Base-by-base conservation (phyloP, 64 coral and sea anemone genomes). In the Stylophora pistillata region DNA sequence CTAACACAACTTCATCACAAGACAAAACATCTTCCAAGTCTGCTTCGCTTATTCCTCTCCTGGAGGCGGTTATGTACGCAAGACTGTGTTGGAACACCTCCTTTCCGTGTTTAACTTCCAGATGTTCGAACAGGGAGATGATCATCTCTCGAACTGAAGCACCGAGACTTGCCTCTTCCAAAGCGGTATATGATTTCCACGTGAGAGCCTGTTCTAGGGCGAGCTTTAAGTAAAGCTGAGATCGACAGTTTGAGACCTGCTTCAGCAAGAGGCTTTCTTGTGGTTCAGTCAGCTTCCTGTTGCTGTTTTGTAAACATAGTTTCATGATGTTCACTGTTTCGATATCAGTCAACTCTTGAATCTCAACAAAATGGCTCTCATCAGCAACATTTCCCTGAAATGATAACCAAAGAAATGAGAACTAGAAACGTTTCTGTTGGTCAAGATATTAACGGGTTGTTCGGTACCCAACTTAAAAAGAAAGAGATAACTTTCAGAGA, bases 11-110 rank as follows among this genome's bases (percentile, higher is more conserved):
- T 10, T 95, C 82, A 84, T 99, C 91, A 33, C 93, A 95, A 28
- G 93, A 91, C 18, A 99, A 68, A 18, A 99, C 33, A 64, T 99
- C 97, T 69, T 99, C 93, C 18, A 99, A 71, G 68, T 99, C 97
- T 47, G 93, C 33, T 53, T 88, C 90, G 55, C 93, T 95, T 20
- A 99, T 74, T 14, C 97, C 97, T 52, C 82, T 63, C 17, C 72
- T 90, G 10, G 93, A 87, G 20, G 90, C 90, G 15, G 96, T 92
- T 5, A 98, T 62, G 58, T 92, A 98, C 13, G 57, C 90, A 23
- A 95, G 58, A 16, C 87, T 63, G 31, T 88, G 90, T 27, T 88
- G 86, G 23, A 95, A 76, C 54, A 95, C 63, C 2, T 58, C 30
- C 81, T 71, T 93, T 0, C 97, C 97, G 47, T 99, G 93, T 64